Base-by-base conservation (phyloP, 2,888 invertebrate species). In the Macaria liturata region DNA sequence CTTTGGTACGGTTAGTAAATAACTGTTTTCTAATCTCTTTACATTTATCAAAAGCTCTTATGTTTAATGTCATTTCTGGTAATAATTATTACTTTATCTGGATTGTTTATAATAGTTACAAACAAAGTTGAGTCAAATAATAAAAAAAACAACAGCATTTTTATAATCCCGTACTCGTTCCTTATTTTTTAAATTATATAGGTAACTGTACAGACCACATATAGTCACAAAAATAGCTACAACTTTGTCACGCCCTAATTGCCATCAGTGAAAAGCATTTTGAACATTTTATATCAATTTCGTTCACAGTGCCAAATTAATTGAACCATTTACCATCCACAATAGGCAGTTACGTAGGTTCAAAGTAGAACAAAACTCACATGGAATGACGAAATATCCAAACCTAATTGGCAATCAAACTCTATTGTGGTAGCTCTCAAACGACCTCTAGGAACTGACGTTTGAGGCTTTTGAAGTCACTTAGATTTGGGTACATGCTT, bases 381-480 rank as follows among this genome's bases (percentile, higher is more conserved):
- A 20, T 55, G 51, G 49, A 51, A 52, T 52, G 9, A 46, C 37
- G 46, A 9, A 55, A 48, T 54, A 49, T 46, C 37, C 49, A 47
- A 55, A 53, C 32, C 48, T 49, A 59, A 57, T 59, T 52, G 61
- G 43, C 59, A 59, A 64, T 64, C 59, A 57, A 44, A 49, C 43
- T 37, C 46, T 42, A 59, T 64, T 59, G 64, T 59, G 49, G 39
- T 49, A 32, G 37, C 59, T 55, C 49, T 20, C 47, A 51, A 58
- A 56, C 51, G 53, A 45, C 45, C 42, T 54, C 31, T 54, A 47
- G 32, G 30, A 55, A 46, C 45, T 51, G 50, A 51, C 32, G 59
- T 34, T 42, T 42, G 42, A 54, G 39, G 50, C 40, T 43, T 46
- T 52, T 45, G 42, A 52, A 34, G 37, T 51, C 20, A 40, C n/a